Base-by-base conservation (phyloP, 2,888 invertebrate species). In the Eupithecia insigniata region DNA sequence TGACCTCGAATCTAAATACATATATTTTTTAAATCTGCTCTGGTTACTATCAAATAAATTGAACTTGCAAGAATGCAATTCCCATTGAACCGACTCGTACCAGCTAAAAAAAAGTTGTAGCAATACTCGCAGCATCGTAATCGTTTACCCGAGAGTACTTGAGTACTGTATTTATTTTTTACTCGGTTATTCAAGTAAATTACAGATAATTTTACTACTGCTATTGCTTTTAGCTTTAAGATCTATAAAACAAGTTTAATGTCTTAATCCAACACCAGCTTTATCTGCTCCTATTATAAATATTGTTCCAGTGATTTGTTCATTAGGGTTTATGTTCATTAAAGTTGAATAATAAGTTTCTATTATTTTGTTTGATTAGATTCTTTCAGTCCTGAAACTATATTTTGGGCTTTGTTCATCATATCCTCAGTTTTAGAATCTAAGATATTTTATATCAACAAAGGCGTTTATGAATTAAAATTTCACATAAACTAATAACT, bases 101-200 rank as follows among this genome's bases (percentile, higher is more conserved):
- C 14, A 55, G 26, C 18, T 30, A 60, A 60, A 60, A 30, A 30
- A 79, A 80, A 79, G 79, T 79, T 81, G 79, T 78, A 70, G 70
- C 70, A 72, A 76, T 79, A 81, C 77, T 77, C 70, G 76, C 73
- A 73, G 55, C 74, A 39, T 72, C 76, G 80, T 82, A 82, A 83
- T 82, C 80, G 80, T 71, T 80, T 78, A 76, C 76, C 74, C 71
- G 72, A 80, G 83, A 83, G 83, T 22, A 51, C 22, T 22, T 22
- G 51, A 51, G 83, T 82, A 80, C 26, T 82, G 84, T 86, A 84
- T 85, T 85, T 85, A 83, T 84, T 86, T 86, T 87, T 88, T 87
- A 84, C 81, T 77, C 72, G 75, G 80, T 80, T 79, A 82, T 83
- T 82, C 79, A 81, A 82, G 81, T 83, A 85, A 87, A 86, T 88